Evolutionary conservation across 2,888 invertebrate species (phyloP), one percentile per base, ranked within the genome.

Genomic region (Drosophila birchii): DNA sequence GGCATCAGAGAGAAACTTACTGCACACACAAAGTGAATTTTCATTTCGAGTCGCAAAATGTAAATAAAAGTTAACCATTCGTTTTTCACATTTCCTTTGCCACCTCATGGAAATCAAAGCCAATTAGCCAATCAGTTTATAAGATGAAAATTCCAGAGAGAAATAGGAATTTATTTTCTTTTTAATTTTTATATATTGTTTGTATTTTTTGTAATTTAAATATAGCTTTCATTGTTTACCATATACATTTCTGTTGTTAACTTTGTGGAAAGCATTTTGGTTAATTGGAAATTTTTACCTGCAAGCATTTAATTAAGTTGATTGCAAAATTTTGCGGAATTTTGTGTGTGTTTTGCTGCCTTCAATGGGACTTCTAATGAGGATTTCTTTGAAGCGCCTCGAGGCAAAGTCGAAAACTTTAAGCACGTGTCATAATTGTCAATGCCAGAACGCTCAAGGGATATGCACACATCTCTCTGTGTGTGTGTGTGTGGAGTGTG

Each of bases 351-450:
- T 6, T 14, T 18, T 8, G 14, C 29, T 49, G 29, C 11, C 9
- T 53, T 67, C 66, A 44, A 45, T 66, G 38, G 38, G 23, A 14
- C 45, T 47, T 55, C 56, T 70, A 68, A 68, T 68, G 47, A 70
- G 70, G 56, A 73, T 55, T 49, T 73, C 53, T 62, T 36, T 47
- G 56, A 29, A 36, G 32, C 39, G 49, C 74, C 45, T 16, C 18
- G 26, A 53, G 71, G 34, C 57, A 56, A 32, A 57, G 34, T 66
- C 41, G 43, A 55, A 62, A 56, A 63, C 49, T 75, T 72, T 53
- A 70, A 78, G 73, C 70, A 73, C 70, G 71, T 77, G 78, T 86
- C 82, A 83, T 74, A 83, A 82, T 78, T 82, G 79, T 82, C 81
- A 86, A 80, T 83, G 82, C 69, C 82, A 82, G 78, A 75, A 76